Conservation (phyloP, 1,140 invertebrate species). For the Paraescarpia echinospica region DNA sequence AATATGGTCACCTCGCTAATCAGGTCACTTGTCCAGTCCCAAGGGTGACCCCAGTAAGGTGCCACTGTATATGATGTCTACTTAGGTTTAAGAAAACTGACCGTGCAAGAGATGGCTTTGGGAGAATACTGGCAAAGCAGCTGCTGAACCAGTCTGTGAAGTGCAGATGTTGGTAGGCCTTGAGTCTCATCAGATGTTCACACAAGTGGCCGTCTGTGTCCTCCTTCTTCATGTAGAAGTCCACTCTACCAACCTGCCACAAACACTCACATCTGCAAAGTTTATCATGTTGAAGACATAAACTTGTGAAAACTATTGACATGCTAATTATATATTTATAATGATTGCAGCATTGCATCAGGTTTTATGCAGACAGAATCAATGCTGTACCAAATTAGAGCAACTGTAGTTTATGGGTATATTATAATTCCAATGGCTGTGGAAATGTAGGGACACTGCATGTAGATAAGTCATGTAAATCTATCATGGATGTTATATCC, state of each 20-base stretch:
- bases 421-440: too few species aligned
- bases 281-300: background rate
- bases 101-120: conserved; percentile 76
- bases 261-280: background rate
- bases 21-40: too few species aligned
- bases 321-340: background rate
- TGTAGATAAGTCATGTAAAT: too few species aligned
- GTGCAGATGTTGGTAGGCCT: background rate
- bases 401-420: background rate
- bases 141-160: conserved; percentile 70
- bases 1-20: too few species aligned
- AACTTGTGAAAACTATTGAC: background rate
- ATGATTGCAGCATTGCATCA: background rate
- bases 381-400: background rate
- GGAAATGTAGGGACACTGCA: too few species aligned
- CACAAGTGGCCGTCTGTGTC: conserved; percentile 53
- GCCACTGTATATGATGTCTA: too few species aligned
- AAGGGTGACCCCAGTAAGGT: too few species aligned
- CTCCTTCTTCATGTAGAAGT: conserved; percentile 70
- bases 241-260: conserved; percentile 63
- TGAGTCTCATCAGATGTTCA: background rate
- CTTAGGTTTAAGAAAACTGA: conserved; percentile 50
- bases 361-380: background rate
- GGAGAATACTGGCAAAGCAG: conserved; percentile 78
- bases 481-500: too few species aligned